A percentile compares a stretch with the other conserved stretches of the same genome.
These are phyloP conservation scores for Dryoscopus gambensis DNA, from an alignment of 2,113 vertebrate species.

Conservation along the genomic window DNA sequence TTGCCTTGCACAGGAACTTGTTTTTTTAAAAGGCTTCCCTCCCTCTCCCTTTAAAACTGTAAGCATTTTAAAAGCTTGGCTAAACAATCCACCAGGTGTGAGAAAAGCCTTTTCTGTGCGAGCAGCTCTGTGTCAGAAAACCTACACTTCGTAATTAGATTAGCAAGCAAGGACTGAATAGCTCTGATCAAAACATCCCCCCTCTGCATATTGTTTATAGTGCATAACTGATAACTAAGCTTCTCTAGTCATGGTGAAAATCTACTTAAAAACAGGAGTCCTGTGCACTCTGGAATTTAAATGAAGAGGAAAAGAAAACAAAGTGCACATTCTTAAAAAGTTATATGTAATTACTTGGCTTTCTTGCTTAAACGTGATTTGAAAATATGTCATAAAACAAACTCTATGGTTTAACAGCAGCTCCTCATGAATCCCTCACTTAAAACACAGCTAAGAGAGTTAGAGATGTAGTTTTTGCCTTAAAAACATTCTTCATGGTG, in stretches of 20 bases:
- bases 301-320: conserved; percentile 43
- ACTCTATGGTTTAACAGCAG: background rate
- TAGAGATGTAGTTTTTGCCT: background rate
- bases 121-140: conserved; percentile 67
- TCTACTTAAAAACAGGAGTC: conserved; percentile 12
- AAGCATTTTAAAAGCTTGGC: conserved; percentile 82
- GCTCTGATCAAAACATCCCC: background rate
- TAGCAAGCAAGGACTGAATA: conserved; percentile 62
- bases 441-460: background rate
- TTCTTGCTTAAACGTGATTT: background rate
- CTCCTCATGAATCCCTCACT: background rate
- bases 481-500: background rate
- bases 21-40: conserved; percentile 62
- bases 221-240: conserved; percentile 32
- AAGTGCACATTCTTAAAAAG: conserved; percentile 15
- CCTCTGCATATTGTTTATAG: background rate
- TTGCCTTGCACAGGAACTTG: conserved; percentile 64
- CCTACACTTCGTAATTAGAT: conserved; percentile 80
- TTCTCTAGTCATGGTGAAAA: conserved; percentile 47
- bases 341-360: background rate
- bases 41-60: conserved; percentile 60
- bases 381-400: background rate
- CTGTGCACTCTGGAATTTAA: conserved; percentile 14
- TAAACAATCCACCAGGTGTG: conserved; percentile 88
- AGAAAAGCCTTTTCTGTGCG: conserved; percentile 69